Evolutionary conservation across 2,113 vertebrate genomes (phyloP), one percentile per base, ranked within the genome.

Genomic region (Manacus vitellinus): DNA sequence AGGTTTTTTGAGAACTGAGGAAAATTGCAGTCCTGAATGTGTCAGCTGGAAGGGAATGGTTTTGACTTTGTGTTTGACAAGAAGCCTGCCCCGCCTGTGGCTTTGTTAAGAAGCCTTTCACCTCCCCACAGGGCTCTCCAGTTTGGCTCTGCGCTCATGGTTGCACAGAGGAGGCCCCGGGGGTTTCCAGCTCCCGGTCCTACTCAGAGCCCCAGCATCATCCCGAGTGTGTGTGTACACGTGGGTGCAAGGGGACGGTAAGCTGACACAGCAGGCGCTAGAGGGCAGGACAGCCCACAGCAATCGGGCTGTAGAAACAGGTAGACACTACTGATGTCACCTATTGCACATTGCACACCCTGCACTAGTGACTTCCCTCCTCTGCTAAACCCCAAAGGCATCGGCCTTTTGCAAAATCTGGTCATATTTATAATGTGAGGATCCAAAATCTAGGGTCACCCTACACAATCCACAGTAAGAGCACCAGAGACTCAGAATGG

Each of bases 1-100:
- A 62, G 12, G 0, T 0, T 3, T 58, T 56, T 46, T 71, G 6
- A 37, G 4, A 7, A 15, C 4, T 41, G 39, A 63, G 31, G n/a
- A 35, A 46, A 86, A 76, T 19, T 33, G 24, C 22, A 4, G 14
- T 44, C 33, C 39, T 80, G 47, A 58, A 86, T 14, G 23, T 51
- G 14, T 68, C 43, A 80, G 10, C 39, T 76, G 81, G 67, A 58
- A 89, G 47, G 62, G 85, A 86, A 62, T 2, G 6, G 8, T 43
- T 93, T 75, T 54, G 12, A 35, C 14, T 93, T 78, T 23, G 31
- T 63, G 27, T 52, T 68, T 83, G n/a, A 16, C 66, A 39, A 74
- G 44, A 63, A 89, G 33, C 10, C 25, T 55, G 44, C 31, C n/a
- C 14, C 9, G 7, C 17, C 24, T 33, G 43, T 63, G 39, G 10